These are phyloP conservation scores for Hololepta plana DNA, from an alignment of 2,888 invertebrate genomes.

Conservation along the genomic window DNA sequence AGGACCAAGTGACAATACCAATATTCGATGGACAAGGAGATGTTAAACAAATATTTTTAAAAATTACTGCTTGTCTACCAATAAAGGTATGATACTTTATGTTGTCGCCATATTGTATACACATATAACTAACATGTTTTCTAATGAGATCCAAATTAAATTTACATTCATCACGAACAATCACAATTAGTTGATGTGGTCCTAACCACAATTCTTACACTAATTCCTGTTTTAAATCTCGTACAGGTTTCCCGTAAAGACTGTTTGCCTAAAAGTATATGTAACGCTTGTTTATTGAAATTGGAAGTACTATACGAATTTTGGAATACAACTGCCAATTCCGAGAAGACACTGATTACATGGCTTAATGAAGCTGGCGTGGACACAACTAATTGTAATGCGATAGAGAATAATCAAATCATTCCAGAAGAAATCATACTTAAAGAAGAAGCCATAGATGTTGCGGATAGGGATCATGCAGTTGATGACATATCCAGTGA, in stretches of 20 bases:
- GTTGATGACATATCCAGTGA: too few species aligned
- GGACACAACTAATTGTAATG: too few species aligned
- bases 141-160: constrained; percentile 13
- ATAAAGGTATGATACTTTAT: constrained; percentile 43
- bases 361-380: too few species aligned
- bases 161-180: too few species aligned
- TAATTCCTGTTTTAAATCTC: neutral
- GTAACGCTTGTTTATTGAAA: constrained; percentile 51
- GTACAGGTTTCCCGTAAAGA: constrained; percentile 44
- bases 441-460: too few species aligned
- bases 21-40: constrained; percentile 53
- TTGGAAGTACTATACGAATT: constrained; percentile 54
- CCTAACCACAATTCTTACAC: too few species aligned
- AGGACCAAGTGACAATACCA: constrained; percentile 38
- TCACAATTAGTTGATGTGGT: too few species aligned
- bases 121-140: constrained; percentile 12
- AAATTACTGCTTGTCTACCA: constrained; percentile 54
- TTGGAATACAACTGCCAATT: constrained; percentile 47
- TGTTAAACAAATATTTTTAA: constrained; percentile 38
- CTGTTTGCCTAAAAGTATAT: constrained; percentile 50
- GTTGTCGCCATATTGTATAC: constrained; percentile 18
- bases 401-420: too few species aligned
- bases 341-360: constrained; percentile 33
- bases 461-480: too few species aligned
- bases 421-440: too few species aligned